Conservation (phyloP, 2,113 vertebrate genomes). For the Gymnogyps californianus region DNA sequence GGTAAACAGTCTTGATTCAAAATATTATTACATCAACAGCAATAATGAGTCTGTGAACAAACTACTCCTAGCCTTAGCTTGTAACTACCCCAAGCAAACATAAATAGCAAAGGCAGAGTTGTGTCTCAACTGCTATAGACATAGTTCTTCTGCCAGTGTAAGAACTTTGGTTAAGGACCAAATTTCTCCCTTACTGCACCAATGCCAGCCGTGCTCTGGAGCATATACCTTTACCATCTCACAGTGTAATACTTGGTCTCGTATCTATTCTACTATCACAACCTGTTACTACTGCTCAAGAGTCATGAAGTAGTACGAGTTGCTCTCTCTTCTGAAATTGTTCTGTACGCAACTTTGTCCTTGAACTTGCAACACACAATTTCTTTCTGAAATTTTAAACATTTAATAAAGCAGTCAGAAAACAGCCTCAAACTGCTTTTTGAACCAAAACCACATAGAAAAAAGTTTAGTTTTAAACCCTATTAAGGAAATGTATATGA, state of each 20-base stretch:
- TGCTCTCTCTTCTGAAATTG: not conserved
- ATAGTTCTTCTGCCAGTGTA: not conserved
- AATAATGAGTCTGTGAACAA: not conserved
- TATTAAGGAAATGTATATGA: not conserved
- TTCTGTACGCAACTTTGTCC: not conserved
- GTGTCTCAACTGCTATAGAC: not conserved
- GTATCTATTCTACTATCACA: not conserved
- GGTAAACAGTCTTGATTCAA: not conserved
- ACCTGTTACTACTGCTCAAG: not conserved
- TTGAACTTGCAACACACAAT: not conserved
- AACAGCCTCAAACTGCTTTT: not conserved
- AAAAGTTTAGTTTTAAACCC: not conserved
- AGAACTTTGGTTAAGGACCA: not conserved
- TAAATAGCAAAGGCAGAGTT: not conserved
- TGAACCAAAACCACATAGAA: not conserved
- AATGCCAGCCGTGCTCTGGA: not conserved
- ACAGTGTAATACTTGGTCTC: not conserved
- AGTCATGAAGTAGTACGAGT: not conserved
- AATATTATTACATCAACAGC: not conserved
- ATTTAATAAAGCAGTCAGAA: not conserved
- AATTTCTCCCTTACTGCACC: not conserved
- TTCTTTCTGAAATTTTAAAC: not conserved
- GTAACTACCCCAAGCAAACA: not conserved
- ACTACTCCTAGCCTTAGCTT: not conserved
- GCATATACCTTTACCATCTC: not conserved